A percentile compares a stretch with the other conserved stretches of the same genome.
These are phyloP conservation scores for Drosophila gunungcola DNA, from an alignment of 1,140 invertebrate species.

Conservation along the genomic window DNA sequence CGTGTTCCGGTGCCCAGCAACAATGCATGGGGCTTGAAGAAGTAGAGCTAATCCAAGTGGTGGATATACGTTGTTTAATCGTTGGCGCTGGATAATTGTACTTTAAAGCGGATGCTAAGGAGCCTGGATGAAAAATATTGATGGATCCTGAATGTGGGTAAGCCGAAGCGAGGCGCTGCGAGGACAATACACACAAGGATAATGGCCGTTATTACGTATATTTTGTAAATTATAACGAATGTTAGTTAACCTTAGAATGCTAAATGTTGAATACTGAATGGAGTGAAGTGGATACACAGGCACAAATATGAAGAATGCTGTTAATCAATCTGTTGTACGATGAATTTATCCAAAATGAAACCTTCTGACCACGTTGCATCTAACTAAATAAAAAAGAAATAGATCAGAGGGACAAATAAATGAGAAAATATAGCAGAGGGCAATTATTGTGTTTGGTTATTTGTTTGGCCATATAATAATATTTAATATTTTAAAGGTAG, in stretches of 20 bases:
- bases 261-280: conserved; percentile 55
- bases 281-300: conserved; percentile 22
- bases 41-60: conserved; percentile 45
- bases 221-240: conserved; percentile 41
- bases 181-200: conserved; percentile 53
- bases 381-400: conserved; percentile 29
- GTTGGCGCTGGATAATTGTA: conserved; percentile 15
- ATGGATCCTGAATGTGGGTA: conserved; percentile 1
- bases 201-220: conserved; percentile 25
- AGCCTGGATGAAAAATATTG: conserved; percentile 9
- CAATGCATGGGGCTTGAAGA: conserved; percentile 84
- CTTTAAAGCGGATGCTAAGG: conserved; percentile 1
- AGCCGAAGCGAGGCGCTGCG: conserved; percentile 12
- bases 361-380: conserved; percentile 55
- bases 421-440: conserved; percentile 31
- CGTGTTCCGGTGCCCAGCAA: conserved; percentile 90
- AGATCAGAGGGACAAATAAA: conserved; percentile 25
- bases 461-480: not conserved
- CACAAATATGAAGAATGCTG: conserved; percentile 44
- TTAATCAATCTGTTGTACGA: conserved; percentile 70
- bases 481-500: too few species aligned
- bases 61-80: conserved; percentile 10
- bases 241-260: conserved; percentile 40
- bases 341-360: conserved; percentile 67
- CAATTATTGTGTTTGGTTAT: not conserved